Evolutionary conservation across 2,888 invertebrate genomes (phyloP), one percentile per base, ranked within the genome.

Genomic region (Eupithecia pulchellata): DNA sequence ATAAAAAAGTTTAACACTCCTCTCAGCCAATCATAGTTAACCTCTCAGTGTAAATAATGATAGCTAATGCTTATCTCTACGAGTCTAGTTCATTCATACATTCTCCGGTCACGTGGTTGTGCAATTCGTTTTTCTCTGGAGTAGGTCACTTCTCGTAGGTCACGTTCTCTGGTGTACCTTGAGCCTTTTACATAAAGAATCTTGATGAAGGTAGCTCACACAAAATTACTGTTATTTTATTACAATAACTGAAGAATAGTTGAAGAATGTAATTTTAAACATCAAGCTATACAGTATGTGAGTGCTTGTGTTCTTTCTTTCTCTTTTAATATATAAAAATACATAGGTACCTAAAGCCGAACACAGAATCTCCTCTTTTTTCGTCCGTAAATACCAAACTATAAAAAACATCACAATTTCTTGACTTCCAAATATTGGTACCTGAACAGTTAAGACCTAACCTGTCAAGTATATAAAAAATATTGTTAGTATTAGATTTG

Each of bases 121-220:
- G 52, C 64, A 67, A 71, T 67, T 67, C 8, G 34, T 14, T 64
- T n/a, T 66, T 64, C 55, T 55, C 55, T 34, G 29, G 32, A 64
- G 64, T 62, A 67, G 71, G 71, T 71, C 67, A 67, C 60, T 67
- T n/a, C n/a, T n/a, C n/a, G n/a, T n/a, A n/a, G n/a, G 60, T 52
- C 64, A 42, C 34, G 32, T n/a, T 47, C 29, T 4, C 8, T 30
- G 8, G 4, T 8, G 29, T 61, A 20, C 70, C 70, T 64, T 71
- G 66, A 64, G 66, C 57, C 20, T 63, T 64, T 64, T 67, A 55
- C 71, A 34, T 67, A 30, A 32, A 55, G 64, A 67, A 67, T 67
- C 52, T 17, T 52, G 61, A 67, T 71, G 63, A 66, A 64, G 34
- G 27, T 39, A n/a, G 34, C 29, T 63, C 34, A 47, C 13, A 52